These are phyloP conservation scores for Eupithecia subumbrata DNA, from an alignment of 2,888 invertebrate genomes.

Conservation along the genomic window DNA sequence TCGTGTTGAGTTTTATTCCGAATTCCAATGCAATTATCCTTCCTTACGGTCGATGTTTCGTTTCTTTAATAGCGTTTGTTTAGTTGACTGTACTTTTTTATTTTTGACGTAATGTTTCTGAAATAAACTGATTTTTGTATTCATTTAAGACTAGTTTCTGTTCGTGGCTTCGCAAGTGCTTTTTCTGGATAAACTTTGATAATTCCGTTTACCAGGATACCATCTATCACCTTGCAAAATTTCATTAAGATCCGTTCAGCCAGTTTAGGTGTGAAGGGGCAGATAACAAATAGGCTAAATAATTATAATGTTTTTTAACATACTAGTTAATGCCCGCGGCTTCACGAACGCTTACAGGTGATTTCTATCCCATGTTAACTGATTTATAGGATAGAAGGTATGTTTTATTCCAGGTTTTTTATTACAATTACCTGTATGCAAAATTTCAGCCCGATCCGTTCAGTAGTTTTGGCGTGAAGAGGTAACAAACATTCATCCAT, in stretches of 20 bases:
- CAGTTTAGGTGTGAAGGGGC: no score
- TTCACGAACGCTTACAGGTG: no score
- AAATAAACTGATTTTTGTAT: not conserved
- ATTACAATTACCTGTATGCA: no score
- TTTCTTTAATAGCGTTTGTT: conserved; percentile 55
- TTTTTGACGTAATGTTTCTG: not conserved
- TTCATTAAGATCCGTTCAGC: not conserved
- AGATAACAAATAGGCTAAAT: no score
- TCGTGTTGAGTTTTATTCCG: conserved; percentile 55
- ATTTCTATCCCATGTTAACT: no score
- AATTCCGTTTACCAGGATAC: not conserved
- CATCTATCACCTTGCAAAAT: not conserved
- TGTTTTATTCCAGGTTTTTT: no score
- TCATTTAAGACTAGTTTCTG: not conserved
- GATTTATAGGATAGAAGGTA: no score
- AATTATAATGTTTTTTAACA: no score
- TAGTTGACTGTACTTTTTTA: conserved; percentile 38
- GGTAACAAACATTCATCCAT: no score
- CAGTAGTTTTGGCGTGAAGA: no score
- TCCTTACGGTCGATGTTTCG: conserved; percentile 44
- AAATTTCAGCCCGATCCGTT: no score
- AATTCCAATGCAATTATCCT: conserved; percentile 61
- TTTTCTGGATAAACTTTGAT: not conserved
- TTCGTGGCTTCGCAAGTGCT: not conserved
- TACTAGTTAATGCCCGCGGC: no score